Percentiles rank a stretch among this genome's conserved stretches.
Evolutionary conservation across 2,113 vertebrate species (phyloP).

Genomic region (Otolemur garnettii): DNA sequence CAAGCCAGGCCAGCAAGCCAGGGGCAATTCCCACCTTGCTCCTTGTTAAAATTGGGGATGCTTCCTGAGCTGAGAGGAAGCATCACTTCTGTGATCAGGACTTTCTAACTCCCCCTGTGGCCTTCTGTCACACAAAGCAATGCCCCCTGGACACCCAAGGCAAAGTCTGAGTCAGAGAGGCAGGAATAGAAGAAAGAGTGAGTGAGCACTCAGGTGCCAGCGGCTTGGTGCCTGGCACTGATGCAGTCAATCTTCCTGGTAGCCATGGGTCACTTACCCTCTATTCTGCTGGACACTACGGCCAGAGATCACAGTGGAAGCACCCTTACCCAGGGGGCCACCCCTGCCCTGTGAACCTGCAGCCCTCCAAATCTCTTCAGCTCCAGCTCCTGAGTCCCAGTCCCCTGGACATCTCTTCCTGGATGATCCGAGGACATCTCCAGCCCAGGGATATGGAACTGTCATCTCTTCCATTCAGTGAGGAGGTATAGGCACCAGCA

Average conservation of each 20-base stretch:
- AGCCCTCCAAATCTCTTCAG: no score
- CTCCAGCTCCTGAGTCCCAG: neutral
- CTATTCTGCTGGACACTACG: neutral
- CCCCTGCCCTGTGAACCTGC: neutral
- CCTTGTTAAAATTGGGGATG: neutral
- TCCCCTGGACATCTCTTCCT: neutral
- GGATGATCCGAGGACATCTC: accelerated
- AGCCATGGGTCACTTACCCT: accelerated
- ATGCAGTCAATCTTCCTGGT: no score
- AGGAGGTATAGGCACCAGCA: neutral
- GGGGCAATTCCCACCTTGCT: no score
- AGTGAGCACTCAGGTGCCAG: no score
- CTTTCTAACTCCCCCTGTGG: neutral
- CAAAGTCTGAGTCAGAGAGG: neutral
- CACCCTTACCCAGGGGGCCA: neutral
- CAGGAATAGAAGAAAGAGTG: neutral
- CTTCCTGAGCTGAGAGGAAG: neutral
- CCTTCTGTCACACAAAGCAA: neutral
- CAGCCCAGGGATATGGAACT: neutral
- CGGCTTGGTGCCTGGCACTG: accelerated
- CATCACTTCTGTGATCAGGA: no score
- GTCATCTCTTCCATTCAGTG: neutral
- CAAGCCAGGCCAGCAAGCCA: neutral
- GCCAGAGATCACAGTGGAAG: neutral
- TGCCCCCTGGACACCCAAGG: neutral